Conservation (phyloP, 2,797 vertebrate genomes). For the Odontamblyopus lacepedii region DNA sequence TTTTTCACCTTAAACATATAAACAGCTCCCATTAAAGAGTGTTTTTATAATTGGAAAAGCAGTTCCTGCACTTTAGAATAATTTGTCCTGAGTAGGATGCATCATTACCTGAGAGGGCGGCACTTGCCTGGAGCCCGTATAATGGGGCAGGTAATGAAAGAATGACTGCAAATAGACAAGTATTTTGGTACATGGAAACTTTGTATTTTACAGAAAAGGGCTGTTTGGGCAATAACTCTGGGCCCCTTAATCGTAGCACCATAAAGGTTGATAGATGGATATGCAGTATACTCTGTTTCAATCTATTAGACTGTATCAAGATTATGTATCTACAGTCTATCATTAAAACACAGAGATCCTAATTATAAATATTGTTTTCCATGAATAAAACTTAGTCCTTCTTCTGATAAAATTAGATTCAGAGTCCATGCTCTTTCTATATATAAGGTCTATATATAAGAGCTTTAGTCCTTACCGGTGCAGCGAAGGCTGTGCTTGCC, state of each 20-base stretch:
- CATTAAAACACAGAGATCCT: not conserved
- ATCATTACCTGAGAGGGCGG: slow-evolving; percentile 61
- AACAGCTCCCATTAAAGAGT: not conserved
- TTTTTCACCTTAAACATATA: slow-evolving; percentile 52
- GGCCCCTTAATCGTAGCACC: not conserved
- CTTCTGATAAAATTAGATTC: too few species aligned
- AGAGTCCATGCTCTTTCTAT: too few species aligned
- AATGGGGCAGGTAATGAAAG: slow-evolving; percentile 74
- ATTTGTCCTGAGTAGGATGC: not conserved
- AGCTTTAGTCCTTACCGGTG: slow-evolving; percentile 67
- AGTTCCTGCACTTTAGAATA: not conserved
- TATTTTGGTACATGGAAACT: not conserved
- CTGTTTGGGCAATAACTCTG: too few species aligned
- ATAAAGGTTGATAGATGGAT: not conserved
- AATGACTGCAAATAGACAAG: slow-evolving; percentile 56
- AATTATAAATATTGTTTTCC: not conserved
- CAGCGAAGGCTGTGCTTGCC: slow-evolving; percentile 63
- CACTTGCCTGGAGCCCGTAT: slow-evolving; percentile 52
- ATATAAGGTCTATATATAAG: too few species aligned
- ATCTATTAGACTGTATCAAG: not conserved
- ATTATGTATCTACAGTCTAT: too few species aligned
- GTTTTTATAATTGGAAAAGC: not conserved
- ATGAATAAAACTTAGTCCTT: not conserved
- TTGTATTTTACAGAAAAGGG: not conserved
- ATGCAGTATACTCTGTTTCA: not conserved